Conservation (phyloP, 1,140 invertebrate genomes). For the Drosophila burlai region DNA sequence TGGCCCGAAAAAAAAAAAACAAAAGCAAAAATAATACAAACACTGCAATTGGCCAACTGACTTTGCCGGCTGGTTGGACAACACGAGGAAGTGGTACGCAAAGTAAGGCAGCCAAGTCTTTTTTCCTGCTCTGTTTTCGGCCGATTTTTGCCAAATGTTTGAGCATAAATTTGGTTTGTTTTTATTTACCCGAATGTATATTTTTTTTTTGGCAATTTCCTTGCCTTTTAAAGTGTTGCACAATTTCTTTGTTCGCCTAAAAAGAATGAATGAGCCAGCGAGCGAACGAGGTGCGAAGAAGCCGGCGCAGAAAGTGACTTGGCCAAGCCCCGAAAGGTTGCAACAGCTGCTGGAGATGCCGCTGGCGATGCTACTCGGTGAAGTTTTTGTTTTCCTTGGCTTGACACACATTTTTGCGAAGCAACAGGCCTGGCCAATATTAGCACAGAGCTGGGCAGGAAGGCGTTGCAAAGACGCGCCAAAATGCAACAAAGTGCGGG, state of each 20-base stretch:
- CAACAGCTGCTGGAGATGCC: slow-evolving; percentile 53
- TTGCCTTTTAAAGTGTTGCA: slow-evolving; percentile 39
- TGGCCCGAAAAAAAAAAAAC: slow-evolving; percentile 56
- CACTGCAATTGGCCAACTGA: slow-evolving; percentile 80
- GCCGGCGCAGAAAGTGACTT: slow-evolving; percentile 38
- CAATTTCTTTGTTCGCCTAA: slow-evolving; percentile 36
- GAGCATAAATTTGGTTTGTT: slow-evolving; percentile 59
- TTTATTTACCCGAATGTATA: slow-evolving; percentile 14
- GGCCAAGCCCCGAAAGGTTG: slow-evolving; percentile 30
- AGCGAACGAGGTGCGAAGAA: slow-evolving; percentile 46
- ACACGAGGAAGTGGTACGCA: slow-evolving; percentile 76
- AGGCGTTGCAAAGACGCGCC: slow-evolving; percentile 26
- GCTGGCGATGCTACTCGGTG: slow-evolving; percentile 30
- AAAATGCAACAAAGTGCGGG: slow-evolving; percentile 46
- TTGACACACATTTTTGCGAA: slow-evolving; percentile 66
- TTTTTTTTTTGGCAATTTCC: slow-evolving; percentile 61
- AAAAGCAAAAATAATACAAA: slow-evolving; percentile 60
- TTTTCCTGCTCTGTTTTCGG: slow-evolving; percentile 56
- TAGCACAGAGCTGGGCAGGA: slow-evolving; percentile 33
- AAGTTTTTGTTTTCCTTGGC: slow-evolving; percentile 66
- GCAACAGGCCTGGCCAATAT: slow-evolving; percentile 59
- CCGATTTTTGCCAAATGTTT: slow-evolving; percentile 51
- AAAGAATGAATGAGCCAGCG: slow-evolving; percentile 62
- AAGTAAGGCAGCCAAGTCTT: slow-evolving; percentile 73
- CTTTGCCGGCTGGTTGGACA: slow-evolving; percentile 79